Evolutionary conservation across 2,113 vertebrate genomes (phyloP).

Genomic region (Circaetus cinerascens): DNA sequence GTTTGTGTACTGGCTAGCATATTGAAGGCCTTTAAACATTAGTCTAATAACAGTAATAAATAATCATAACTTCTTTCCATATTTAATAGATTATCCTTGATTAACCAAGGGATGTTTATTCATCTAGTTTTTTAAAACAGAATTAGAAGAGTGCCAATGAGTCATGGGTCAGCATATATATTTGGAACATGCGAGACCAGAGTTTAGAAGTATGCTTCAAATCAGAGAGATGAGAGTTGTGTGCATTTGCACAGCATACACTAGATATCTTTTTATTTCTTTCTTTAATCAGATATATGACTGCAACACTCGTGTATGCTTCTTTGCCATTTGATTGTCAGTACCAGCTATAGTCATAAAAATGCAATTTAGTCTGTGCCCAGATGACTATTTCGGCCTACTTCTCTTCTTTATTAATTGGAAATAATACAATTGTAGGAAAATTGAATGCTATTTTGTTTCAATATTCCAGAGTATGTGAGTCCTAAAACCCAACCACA

Average conservation of each 20-base stretch:
- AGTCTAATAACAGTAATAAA: neutral
- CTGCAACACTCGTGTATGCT: neutral
- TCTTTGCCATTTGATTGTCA: neutral
- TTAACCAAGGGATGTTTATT: neutral
- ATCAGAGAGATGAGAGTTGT: neutral
- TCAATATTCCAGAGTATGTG: neutral
- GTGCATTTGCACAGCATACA: neutral
- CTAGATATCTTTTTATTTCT: neutral
- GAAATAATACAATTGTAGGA: neutral
- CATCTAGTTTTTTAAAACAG: neutral
- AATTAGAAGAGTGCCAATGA: neutral
- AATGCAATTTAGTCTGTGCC: neutral
- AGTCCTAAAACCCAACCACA: neutral
- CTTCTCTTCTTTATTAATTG: neutral
- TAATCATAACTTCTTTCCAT: neutral
- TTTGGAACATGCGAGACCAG: rapidly evolving
- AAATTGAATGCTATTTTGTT: neutral
- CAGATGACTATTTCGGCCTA: neutral
- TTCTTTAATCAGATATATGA: neutral
- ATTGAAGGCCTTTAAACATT: neutral
- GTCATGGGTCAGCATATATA: neutral
- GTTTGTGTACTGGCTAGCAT: neutral
- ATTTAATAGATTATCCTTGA: neutral
- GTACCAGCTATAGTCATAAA: neutral
- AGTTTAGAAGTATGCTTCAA: neutral